Evolutionary conservation across 2,888 invertebrate genomes (phyloP), one percentile per base, ranked within the genome.

Genomic region (Troides oblongomaculatus): DNA sequence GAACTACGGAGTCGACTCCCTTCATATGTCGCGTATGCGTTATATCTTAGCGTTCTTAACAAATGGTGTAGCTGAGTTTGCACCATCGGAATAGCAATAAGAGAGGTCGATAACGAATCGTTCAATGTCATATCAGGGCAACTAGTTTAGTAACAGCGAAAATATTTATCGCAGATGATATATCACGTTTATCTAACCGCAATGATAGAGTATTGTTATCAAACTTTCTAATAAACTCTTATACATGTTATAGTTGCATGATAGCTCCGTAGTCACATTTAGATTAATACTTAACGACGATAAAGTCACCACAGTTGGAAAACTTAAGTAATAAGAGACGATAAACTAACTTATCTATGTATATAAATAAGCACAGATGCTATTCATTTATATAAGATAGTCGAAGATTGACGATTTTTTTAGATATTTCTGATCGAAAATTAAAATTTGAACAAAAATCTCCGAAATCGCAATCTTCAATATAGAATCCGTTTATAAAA

Each of bases 321-420:
- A 50, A 66, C 18, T 66, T 18, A 57, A 30, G 61, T 64, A 46
- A 57, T 56, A 30, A 61, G 60, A 61, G 21, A 65, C 25, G 30
- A 62, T 23, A 58, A 61, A 59, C 64, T 23, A 36, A 57, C n/a
- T 5, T 46, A 65, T 17, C 46, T 43, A 36, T 46, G 36, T 53
- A 46, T 61, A 69, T 69, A 69, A 62, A 65, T 65, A 69, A 69
- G 62, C 69, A 61, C 65, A 65, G 17, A 50, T 65, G 62, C 57
- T 30, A 39, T 50, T 56, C 43, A 46, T 23, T 57, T 50, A 65
- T 65, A 46, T 46, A 46, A 36, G 17, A 21, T 23, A 50, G 50
- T 4, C 17, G 50, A 50, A 50, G 50, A 17, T 50, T 17, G 17
- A 50, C 14, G 50, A 50, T 50, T 50, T 17, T 18, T 12, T 50